These are phyloP conservation scores for Lethrus apterus DNA, from an alignment of 1,140 invertebrate species.

Conservation along the genomic window DNA sequence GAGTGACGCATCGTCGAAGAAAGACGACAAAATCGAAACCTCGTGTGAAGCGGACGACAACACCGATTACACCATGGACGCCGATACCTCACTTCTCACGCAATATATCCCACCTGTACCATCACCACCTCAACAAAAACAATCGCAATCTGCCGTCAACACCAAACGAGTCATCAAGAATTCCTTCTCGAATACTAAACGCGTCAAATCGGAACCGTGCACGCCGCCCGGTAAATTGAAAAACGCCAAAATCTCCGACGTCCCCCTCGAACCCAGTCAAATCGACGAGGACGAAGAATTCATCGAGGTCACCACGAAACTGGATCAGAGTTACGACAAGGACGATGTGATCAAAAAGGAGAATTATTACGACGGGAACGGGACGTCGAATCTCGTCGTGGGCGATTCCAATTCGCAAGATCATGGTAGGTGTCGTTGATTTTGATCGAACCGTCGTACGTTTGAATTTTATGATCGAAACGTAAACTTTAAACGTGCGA, in stretches of 20 bases:
- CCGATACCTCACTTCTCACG: neutral
- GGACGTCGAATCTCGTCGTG: neutral
- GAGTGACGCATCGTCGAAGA: constrained; percentile 29
- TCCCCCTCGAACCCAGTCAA: constrained; percentile 1
- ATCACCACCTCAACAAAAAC: constrained; percentile 12
- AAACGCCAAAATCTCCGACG: neutral
- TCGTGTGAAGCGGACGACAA: constrained; percentile 24
- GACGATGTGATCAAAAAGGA: constrained; percentile 1
- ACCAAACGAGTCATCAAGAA: constrained; percentile 15
- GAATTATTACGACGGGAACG: constrained; percentile 1
- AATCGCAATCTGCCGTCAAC: neutral
- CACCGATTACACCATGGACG: constrained; percentile 9
- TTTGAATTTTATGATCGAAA: too few relatives aligned
- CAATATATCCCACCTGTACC: constrained; percentile 10
- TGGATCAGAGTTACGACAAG: constrained; percentile 5
- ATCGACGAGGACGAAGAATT: constrained; percentile 18
- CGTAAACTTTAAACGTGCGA: too few relatives aligned
- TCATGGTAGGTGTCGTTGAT: constrained; percentile 20
- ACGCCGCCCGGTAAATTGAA: constrained; percentile 7
- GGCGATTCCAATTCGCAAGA: constrained; percentile 18
- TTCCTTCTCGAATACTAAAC: constrained; percentile 17
- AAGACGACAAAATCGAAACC: constrained; percentile 30
- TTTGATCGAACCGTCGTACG: constrained; percentile 4
- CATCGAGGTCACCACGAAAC: constrained; percentile 6
- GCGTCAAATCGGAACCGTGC: constrained; percentile 18